phyloP scores from a whole-genome alignment of 2,888 invertebrate species.

The Epirrhoe alternata region DNA sequence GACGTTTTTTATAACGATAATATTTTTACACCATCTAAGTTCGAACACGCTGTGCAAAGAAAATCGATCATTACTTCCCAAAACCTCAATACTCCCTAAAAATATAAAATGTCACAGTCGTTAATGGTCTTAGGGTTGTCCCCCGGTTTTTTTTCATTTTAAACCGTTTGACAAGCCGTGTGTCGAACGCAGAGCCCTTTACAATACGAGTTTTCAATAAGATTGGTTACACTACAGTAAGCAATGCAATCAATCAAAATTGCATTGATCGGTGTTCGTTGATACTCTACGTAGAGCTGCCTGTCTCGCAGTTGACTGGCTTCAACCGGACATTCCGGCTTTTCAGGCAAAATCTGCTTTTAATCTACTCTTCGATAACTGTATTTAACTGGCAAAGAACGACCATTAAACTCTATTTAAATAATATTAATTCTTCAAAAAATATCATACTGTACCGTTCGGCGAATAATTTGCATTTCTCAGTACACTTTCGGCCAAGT shows the following conservation, averaged over 20 bases:
- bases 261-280: constrained; percentile 71
- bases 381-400: background rate
- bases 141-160: constrained; percentile 82
- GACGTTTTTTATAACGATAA: too few species aligned
- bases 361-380: background rate
- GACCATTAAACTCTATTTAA: background rate
- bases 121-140: constrained; percentile 76
- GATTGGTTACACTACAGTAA: constrained; percentile 85
- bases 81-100: constrained; percentile 63
- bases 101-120: constrained; percentile 78
- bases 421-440: background rate
- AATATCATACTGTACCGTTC: too few species aligned
- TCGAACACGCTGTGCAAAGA: constrained; percentile 34
- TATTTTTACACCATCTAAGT: background rate
- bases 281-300: constrained; percentile 55
- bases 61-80: constrained; percentile 48
- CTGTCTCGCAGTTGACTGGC: background rate
- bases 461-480: too few species aligned
- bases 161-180: constrained; percentile 81
- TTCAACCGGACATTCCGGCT: constrained; percentile 12
- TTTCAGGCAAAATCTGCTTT: background rate
- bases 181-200: constrained; percentile 81
- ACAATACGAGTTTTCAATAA: constrained; percentile 84
- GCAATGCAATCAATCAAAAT: constrained; percentile 85
- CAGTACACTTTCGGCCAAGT: too few species aligned